Base-by-base conservation (phyloP, 2,888 invertebrate genomes). In the Drosophila nigricruria region DNA sequence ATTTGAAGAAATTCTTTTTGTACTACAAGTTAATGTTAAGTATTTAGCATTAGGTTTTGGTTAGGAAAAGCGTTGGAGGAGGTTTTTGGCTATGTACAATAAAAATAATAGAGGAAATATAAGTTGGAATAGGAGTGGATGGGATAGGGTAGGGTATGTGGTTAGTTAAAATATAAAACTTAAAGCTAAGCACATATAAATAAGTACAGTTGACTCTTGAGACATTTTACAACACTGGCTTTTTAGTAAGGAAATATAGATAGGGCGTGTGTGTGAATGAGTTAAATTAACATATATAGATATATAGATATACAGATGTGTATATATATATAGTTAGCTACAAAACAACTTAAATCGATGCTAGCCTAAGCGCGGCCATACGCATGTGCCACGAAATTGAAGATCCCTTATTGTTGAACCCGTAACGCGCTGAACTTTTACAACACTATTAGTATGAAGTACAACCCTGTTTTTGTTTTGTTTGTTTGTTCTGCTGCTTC, bases 21-120 rank as follows among this genome's bases (percentile, higher is more conserved):
- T 89, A 85, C 89, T 85, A 89, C 89, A 81, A 66, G 81, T 85
- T 81, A 81, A 70, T 75, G 84, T 87, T 83, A 80, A 47, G 64
- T 71, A 62, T 70, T 81, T 61, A 78, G 84, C 70, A 78, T 87
- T 71, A 88, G 53, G 65, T 86, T 86, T 86, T 73, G 83, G 89
- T 84, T 88, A 86, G 71, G 78, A 70, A 83, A 88, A 88, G 88
- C 83, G 64, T 82, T 43, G 58, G 53, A 60, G 47, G 14, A 36
- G 38, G 18, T 52, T 64, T 64, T 82, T 71, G 56, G 60, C 71
- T 73, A 65, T 85, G 53, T 84, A 87, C 88, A 81, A 81, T 64
- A 50, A 64, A 66, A 14, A 16, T n/a, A 9, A 5, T 18, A 63
- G 20, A 27, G 52, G 16, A 62, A 42, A 42, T 9, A 10, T 42